Base-by-base conservation (phyloP, 2,113 vertebrate genomes). In the Passerina amoena region DNA sequence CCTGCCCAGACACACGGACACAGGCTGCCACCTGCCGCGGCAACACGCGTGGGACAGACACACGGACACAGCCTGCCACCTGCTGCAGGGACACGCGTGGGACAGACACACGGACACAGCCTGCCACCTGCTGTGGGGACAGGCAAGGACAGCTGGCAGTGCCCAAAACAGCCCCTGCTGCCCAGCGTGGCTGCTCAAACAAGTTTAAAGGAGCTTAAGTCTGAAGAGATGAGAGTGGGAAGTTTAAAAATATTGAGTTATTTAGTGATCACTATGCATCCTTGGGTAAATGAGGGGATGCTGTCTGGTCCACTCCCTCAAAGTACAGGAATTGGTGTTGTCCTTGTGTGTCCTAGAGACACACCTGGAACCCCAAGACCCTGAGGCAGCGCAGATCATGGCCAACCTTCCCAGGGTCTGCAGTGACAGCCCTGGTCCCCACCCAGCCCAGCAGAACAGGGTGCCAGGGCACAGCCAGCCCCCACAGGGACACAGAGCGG, bases 81-180 rank as follows among this genome's bases (percentile, higher is more conserved):
- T 53, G 50, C 50, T 3, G 27, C 25, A 10, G 25, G 17, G 60
- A 64, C 61, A 31, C 19, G 59, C 24, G 14, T 50, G 51, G 51
- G 17, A 12, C 30, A 12, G 6, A 51, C 50, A 51, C 6, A 5
- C 18, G 12, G 53, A 54, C 53, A 54, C 30, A 31, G 51, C 30
- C 53, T 54, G 30, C 53, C 53, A 6, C 19, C 53, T 56, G 31
- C 19, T 4, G 31, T 5, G 27, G 23, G 17, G 33, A 68, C 44
- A 1, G 24, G 57, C 60, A 21, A 10, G 4, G n/a, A 4, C 66
- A 10, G 60, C 3, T 23, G 4, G 57, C 88, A 6, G 57, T 1
- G 2, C 72, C 12, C 0, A 0, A 5, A n/a, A 3, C 17, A 30
- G 0, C 20, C 12, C 7, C 19, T 27, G 1, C 23, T 21, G 30